Evolutionary conservation across 2,888 invertebrate genomes (phyloP), one percentile per base, ranked within the genome.

Genomic region (Microctonus aethiopoides): DNA sequence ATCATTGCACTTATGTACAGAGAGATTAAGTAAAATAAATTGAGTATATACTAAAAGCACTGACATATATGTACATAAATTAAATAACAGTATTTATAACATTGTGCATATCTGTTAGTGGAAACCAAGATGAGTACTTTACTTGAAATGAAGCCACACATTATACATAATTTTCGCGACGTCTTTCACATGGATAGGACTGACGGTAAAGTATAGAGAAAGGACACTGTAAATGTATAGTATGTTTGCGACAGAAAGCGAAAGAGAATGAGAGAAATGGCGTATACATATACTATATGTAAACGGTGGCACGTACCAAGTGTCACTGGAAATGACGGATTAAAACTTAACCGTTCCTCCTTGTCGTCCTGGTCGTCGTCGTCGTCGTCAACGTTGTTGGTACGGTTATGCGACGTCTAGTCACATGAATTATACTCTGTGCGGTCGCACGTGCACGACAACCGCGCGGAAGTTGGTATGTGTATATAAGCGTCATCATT

Each of bases 271-370:
- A 11, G 41, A 26, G 59, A 32, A 16, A 34, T 46, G 20, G 46
- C n/a, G n/a, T n/a, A n/a, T n/a, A n/a, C n/a, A n/a, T n/a, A n/a
- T n/a, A 9, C 20, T 39, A 20, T 22, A n/a, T 24, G 24, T 16
- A 7, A 41, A 26, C 41, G 26, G 34, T 13, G 52, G 39, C 39
- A 56, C 20, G 63, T 62, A 41, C 36, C 36, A 9, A 41, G 59
- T 64, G 68, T 76, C 70, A 69, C 63, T 73, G 74, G 72, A 73
- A 76, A 74, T 72, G 75, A 72, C 72, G 74, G 74, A 75, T 76
- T 76, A 76, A 76, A 76, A 76, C 75, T 76, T 75, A 75, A 74
- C 76, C 72, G 69, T 72, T 70, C 68, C 68, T 72, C 63, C 41
- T 16, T 7, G 41, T 46, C 41, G 39, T 1, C 13, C 13, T 39